A percentile compares a stretch with the other conserved stretches of the same genome.
Conservation (phyloP, 2,797 vertebrate species). For the Esox masquinongy region DNA sequence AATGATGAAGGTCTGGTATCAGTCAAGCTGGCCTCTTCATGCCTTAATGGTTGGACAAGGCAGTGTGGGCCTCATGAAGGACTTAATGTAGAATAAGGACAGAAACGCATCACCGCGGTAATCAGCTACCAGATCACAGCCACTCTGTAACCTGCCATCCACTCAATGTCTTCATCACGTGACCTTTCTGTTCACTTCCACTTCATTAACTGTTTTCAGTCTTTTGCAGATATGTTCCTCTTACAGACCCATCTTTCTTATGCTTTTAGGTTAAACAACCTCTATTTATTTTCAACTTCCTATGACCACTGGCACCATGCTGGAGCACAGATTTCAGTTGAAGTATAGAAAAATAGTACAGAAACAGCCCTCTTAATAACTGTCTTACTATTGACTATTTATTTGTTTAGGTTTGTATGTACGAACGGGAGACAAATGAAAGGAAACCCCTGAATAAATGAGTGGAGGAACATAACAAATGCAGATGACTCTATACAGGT, state of each 20-base stretch:
- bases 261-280: conserved; percentile 21
- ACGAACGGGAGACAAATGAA: too few relatives aligned
- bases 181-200: conserved; percentile 16
- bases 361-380: too few relatives aligned
- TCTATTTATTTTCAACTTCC: too few relatives aligned
- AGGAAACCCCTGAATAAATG: too few relatives aligned
- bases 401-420: too few relatives aligned
- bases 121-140: conserved; percentile 70
- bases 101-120: conserved; percentile 54
- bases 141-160: conserved; percentile 76
- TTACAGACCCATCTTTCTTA: conserved; percentile 5
- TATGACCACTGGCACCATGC: too few relatives aligned
- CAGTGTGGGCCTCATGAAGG: not conserved
- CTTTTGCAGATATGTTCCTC: not conserved
- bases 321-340: too few relatives aligned
- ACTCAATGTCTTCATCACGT: conserved; percentile 73
- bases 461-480: too few relatives aligned
- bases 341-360: too few relatives aligned
- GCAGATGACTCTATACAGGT: too few relatives aligned
- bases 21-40: not conserved
- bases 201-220: not conserved
- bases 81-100: not conserved
- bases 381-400: too few relatives aligned
- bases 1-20: not conserved
- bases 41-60: not conserved